Conservation (phyloP, 2,113 vertebrate species). For the Phoxinus phoxinus region DNA sequence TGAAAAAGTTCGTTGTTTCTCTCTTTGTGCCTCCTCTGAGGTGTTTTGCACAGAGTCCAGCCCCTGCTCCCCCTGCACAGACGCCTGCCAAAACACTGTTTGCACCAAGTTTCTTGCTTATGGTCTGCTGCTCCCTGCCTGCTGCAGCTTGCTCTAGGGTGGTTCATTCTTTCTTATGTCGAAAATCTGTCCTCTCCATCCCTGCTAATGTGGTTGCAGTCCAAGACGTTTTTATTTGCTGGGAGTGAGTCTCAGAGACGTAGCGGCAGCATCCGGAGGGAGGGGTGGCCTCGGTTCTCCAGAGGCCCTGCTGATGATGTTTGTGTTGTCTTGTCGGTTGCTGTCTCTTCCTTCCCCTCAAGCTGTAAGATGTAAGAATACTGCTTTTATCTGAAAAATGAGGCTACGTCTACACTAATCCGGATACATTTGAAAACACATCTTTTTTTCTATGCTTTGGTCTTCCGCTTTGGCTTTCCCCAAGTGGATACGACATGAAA, state of each 20-base stretch:
- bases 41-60: constrained; percentile 53
- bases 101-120: constrained; percentile 47
- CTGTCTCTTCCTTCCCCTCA: constrained; percentile 23
- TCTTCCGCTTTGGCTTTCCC: not conserved
- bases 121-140: constrained; percentile 39
- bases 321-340: constrained; percentile 25
- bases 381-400: constrained; percentile 15
- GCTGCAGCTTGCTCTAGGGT: constrained; percentile 47
- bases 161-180: constrained; percentile 53
- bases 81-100: constrained; percentile 51
- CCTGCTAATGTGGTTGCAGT: constrained; percentile 62
- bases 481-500: not conserved
- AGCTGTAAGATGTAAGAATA: constrained; percentile 33
- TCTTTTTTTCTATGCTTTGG: not conserved
- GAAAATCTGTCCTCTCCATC: constrained; percentile 56
- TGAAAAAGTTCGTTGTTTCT: constrained; percentile 16
- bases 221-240: constrained; percentile 68
- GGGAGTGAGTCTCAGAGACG: constrained; percentile 59
- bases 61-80: constrained; percentile 35
- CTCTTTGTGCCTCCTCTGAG: constrained; percentile 30
- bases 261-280: constrained; percentile 44
- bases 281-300: constrained; percentile 27
- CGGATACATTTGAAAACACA: not conserved
- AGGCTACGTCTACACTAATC: not conserved
- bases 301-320: constrained; percentile 32